Evolutionary conservation across 2,797 vertebrate genomes (phyloP).

Genomic region (Oryzias dopingdopingensis): DNA sequence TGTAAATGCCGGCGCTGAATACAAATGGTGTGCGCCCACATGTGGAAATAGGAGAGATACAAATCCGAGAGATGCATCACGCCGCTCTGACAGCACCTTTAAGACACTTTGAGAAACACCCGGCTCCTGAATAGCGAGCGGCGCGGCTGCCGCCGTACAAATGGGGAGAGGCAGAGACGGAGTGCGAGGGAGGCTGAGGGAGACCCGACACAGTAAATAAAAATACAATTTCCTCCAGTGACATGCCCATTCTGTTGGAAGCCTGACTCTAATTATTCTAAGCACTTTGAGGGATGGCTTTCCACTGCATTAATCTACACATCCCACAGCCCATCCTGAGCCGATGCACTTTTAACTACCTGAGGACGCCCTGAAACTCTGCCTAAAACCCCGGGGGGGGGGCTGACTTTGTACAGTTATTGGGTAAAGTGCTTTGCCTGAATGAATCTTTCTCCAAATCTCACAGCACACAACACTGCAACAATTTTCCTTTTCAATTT

Average conservation of each 20-base stretch:
- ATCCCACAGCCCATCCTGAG: conserved; percentile 58
- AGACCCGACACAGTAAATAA: conserved; percentile 77
- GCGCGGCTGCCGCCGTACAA: conserved; percentile 38
- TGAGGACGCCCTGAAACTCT: conserved; percentile 57
- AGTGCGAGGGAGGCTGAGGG: conserved; percentile 60
- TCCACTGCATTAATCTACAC: conserved; percentile 71
- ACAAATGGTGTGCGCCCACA: conserved; percentile 62
- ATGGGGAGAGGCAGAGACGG: conserved; percentile 65
- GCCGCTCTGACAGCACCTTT: conserved; percentile 61
- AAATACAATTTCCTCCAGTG: conserved; percentile 77
- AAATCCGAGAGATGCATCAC: conserved; percentile 66
- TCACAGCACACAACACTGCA: conserved; percentile 47
- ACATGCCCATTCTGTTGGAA: conserved; percentile 76
- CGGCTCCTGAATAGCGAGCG: conserved; percentile 43
- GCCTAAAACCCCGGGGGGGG: conserved; percentile 45
- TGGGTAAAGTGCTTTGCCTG: conserved; percentile 44
- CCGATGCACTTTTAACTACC: conserved; percentile 70
- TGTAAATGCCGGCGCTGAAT: conserved; percentile 35
- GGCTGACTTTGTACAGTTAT: conserved; percentile 56
- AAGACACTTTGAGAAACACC: conserved; percentile 65
- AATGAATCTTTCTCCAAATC: conserved; percentile 53
- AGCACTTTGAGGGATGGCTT: conserved; percentile 77
- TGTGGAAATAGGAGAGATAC: conserved; percentile 53
- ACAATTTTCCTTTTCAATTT: conserved; percentile 65
- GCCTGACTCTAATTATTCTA: conserved; percentile 77